phyloP scores from a whole-genome alignment of 1,140 invertebrate genomes.

The Oppia nitens region DNA sequence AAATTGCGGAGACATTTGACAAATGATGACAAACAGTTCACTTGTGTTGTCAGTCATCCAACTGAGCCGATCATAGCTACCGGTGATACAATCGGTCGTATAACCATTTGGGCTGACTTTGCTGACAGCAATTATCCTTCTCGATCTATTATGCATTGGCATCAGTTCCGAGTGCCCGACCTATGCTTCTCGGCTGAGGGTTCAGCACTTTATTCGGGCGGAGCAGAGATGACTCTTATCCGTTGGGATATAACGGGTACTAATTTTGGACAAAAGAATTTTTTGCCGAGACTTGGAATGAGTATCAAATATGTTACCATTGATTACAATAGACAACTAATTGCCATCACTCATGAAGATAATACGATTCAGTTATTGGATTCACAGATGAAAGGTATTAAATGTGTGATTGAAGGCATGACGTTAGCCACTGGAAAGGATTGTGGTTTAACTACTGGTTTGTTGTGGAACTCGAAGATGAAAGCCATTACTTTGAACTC shows the following conservation, averaged over 20 bases:
- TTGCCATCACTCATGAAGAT: slow-evolving; percentile 49
- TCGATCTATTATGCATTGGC: slow-evolving; percentile 56
- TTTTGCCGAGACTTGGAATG: slow-evolving; percentile 51
- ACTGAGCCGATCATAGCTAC: slow-evolving; percentile 44
- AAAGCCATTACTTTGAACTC: slow-evolving; percentile 55
- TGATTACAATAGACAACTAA: slow-evolving; percentile 42
- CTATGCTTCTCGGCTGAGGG: slow-evolving; percentile 49
- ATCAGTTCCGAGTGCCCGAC: slow-evolving; percentile 49
- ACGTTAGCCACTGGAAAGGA: background rate
- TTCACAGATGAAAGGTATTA: slow-evolving; percentile 15
- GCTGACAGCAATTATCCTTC: slow-evolving; percentile 29
- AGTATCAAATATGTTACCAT: slow-evolving; percentile 44
- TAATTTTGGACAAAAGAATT: slow-evolving; percentile 33
- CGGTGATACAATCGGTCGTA: slow-evolving; percentile 47
- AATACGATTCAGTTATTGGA: slow-evolving; percentile 32
- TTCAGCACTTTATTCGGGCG: slow-evolving; percentile 51
- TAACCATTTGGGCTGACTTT: slow-evolving; percentile 43
- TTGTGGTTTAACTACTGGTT: slow-evolving; percentile 40
- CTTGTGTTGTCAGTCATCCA: slow-evolving; percentile 50
- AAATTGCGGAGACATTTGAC: slow-evolving; percentile 14
- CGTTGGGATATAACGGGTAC: slow-evolving; percentile 46
- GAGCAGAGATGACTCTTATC: slow-evolving; percentile 56
- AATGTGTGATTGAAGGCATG: slow-evolving; percentile 3
- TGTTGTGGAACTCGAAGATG: slow-evolving; percentile 46
- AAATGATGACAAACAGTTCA: slow-evolving; percentile 35